These are phyloP conservation scores for Nowickia ferox DNA, from an alignment of 2,888 invertebrate genomes.

Conservation along the genomic window DNA sequence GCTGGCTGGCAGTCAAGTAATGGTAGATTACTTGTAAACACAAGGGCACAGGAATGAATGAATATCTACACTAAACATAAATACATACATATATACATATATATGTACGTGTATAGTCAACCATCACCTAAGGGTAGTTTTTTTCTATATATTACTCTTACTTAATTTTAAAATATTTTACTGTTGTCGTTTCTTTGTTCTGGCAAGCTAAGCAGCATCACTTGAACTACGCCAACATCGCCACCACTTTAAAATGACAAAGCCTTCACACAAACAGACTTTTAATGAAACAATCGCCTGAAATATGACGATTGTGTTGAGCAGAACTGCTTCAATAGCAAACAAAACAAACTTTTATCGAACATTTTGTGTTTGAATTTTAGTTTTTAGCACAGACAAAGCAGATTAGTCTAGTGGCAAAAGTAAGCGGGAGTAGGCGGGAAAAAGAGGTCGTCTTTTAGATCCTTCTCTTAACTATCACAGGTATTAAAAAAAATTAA, in stretches of 20 bases:
- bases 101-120: conserved; percentile 56
- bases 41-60: neutral
- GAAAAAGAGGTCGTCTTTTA: too few relatives aligned
- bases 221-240: conserved; percentile 71
- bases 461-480: too few relatives aligned
- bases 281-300: conserved; percentile 18
- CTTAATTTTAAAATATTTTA: conserved; percentile 27
- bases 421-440: too few relatives aligned
- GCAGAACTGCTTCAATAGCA: neutral
- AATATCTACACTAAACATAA: conserved; percentile 14
- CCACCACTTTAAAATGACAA: conserved; percentile 55
- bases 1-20: conserved; percentile 39
- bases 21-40: too few relatives aligned
- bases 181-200: conserved; percentile 47
- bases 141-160: conserved; percentile 27
- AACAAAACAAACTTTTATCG: conserved; percentile 15
- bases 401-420: too few relatives aligned
- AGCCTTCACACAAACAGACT: conserved; percentile 8
- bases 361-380: too few relatives aligned
- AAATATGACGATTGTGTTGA: conserved; percentile 6
- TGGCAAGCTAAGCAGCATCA: conserved; percentile 49
- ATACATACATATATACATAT: neutral
- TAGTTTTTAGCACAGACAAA: too few relatives aligned
- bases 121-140: conserved; percentile 67
- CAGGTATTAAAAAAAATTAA: too few relatives aligned